phyloP scores from a whole-genome alignment of 2,113 vertebrate species.

The Pogonocichla stellata region DNA sequence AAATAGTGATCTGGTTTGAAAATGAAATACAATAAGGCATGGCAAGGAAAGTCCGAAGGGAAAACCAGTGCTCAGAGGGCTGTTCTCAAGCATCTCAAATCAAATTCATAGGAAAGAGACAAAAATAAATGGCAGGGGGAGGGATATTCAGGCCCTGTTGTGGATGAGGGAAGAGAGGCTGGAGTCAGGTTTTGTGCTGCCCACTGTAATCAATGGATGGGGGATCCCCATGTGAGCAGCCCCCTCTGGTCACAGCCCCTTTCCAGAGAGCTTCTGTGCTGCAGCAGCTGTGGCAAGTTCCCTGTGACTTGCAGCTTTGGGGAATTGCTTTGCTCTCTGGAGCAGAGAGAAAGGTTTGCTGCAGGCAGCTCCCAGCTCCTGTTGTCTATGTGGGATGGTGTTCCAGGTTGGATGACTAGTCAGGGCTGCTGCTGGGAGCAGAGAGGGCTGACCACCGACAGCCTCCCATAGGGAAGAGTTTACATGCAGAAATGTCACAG shows the following conservation, averaged over 20 bases:
- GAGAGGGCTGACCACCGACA: accelerated
- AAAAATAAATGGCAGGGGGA: background rate
- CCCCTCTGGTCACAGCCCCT: background rate
- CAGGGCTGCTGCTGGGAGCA: background rate
- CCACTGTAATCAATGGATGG: background rate
- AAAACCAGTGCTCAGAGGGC: background rate
- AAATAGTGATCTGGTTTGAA: background rate
- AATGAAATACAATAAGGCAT: background rate
- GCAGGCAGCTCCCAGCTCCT: background rate
- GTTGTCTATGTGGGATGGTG: background rate
- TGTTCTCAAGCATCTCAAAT: background rate
- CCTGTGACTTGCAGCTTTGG: background rate
- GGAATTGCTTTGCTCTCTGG: background rate
- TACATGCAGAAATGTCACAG: background rate
- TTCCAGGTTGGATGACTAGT: accelerated
- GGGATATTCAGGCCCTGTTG: accelerated
- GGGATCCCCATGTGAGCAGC: background rate
- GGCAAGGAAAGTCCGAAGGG: background rate
- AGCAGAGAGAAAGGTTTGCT: background rate
- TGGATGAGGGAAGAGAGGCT: background rate
- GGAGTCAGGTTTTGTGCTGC: background rate
- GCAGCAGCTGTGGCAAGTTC: background rate
- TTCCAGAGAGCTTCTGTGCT: background rate
- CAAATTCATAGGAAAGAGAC: background rate
- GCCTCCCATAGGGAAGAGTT: background rate